These are phyloP conservation scores for Limosa lapponica DNA, from an alignment of 2,797 vertebrate genomes.

Conservation along the genomic window DNA sequence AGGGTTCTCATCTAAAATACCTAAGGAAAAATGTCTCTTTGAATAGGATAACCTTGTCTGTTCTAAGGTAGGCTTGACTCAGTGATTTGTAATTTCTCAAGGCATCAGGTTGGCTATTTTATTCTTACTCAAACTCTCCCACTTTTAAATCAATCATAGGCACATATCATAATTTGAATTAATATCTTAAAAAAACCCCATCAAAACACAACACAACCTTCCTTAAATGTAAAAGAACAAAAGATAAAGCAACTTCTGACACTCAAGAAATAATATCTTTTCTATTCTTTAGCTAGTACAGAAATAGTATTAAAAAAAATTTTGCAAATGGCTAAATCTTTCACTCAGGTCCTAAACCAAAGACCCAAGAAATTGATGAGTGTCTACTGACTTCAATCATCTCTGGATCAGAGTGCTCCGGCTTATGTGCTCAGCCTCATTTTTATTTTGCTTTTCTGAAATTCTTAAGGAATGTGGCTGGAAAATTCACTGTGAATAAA, in stretches of 20 bases:
- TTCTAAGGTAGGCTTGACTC: background rate
- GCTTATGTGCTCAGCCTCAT: background rate
- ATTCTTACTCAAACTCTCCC: background rate
- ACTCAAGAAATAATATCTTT: background rate
- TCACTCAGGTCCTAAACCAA: background rate
- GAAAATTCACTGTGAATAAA: background rate
- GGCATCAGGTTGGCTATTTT: background rate
- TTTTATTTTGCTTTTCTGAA: background rate
- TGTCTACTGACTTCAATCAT: background rate
- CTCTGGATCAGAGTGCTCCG: background rate
- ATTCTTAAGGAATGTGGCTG: background rate
- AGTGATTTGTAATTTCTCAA: background rate
- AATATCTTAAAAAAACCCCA: background rate
- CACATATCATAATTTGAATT: background rate
- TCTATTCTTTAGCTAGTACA: background rate
- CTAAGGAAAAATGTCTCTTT: background rate
- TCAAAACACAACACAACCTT: background rate
- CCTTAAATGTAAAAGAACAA: background rate
- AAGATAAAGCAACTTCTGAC: background rate
- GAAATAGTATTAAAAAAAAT: background rate
- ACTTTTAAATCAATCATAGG: background rate
- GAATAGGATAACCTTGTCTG: background rate
- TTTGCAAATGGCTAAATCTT: background rate
- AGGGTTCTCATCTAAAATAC: background rate
- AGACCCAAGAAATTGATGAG: background rate